Conservation (phyloP, 2,113 vertebrate species). For the Misgurnus mizolepis region DNA sequence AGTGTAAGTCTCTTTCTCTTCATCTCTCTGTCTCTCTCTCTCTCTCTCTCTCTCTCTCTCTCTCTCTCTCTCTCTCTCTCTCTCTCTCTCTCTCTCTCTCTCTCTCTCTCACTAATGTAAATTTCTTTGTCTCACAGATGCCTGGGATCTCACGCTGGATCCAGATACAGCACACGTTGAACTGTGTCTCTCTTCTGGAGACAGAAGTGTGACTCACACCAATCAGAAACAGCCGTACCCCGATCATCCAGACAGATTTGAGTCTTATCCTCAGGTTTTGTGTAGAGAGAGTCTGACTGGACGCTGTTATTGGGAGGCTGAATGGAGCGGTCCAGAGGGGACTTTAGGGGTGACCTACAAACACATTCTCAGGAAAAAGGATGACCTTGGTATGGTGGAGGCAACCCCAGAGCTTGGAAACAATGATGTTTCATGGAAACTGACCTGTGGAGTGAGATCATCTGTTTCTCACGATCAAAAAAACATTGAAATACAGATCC, state of each 20-base stretch:
- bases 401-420: background rate
- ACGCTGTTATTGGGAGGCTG: constrained; percentile 51
- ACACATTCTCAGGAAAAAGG: background rate
- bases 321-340: background rate
- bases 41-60: background rate
- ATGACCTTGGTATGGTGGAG: background rate
- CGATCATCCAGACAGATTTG: constrained; percentile 44
- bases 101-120: background rate
- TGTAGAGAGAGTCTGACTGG: constrained; percentile 23
- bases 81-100: background rate
- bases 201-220: background rate
- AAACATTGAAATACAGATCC: background rate
- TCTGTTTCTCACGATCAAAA: constrained; percentile 16
- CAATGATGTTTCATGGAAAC: constrained; percentile 36
- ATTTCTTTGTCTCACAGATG: constrained; percentile 29
- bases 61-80: background rate
- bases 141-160: constrained; percentile 27
- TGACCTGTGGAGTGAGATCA: background rate
- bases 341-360: constrained; percentile 15
- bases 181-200: constrained; percentile 20
- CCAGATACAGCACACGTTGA: constrained; percentile 41
- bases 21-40: background rate
- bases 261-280: constrained; percentile 28
- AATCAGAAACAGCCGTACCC: constrained; percentile 27
- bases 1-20: constrained; percentile 39